Evolutionary conservation across 2,797 vertebrate genomes (phyloP), one percentile per base, ranked within the genome.

Genomic region (Moxostoma hubbsi): DNA sequence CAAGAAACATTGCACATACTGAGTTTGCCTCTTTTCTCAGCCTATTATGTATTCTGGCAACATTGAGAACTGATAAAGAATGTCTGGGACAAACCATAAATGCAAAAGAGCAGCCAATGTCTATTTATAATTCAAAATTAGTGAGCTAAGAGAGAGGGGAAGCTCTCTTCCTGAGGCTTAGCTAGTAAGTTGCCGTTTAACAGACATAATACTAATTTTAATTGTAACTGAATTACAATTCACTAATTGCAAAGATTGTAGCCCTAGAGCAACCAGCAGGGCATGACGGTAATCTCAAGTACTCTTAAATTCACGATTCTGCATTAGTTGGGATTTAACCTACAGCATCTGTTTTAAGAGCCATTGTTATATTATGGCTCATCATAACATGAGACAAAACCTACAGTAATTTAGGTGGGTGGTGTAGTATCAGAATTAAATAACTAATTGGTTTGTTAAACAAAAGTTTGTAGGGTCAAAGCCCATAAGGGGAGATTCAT

Each of bases 211-310:
- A 36, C 9, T 43, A 36, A 0, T 11, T 69, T 58, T 68, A 69
- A 58, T 51, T 45, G 47, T 18, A 15, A 15, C 13, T 59, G 58
- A 50, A 50, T 36, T 67, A 49, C 15, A 36, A 2, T 18, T 66
- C 16, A 67, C 3, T 66, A 76, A 58, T 59, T 24, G n/a, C 54
- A 76, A 50, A 47, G 18, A 59, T 49, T 49, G 66, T 36, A 49
- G 16, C 63, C 63, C 45, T 50, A 63, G 11, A 75, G 9, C 54
- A 66, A 75, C 45, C 54, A 67, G 74, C 64, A 67, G 13, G 74
- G 16, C 45, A 49, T 67, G 74, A 76, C 49, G 36, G 6, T 55
- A 16, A 58, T n/a, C 74, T 67, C 16, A 49, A 67, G 45, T 58
- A 10, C 18, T 64, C 1, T 8, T 63, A 67, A n/a, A 46, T 49